Evolutionary conservation across 2,113 vertebrate genomes (phyloP).

Genomic region (Nesogale talazaci): DNA sequence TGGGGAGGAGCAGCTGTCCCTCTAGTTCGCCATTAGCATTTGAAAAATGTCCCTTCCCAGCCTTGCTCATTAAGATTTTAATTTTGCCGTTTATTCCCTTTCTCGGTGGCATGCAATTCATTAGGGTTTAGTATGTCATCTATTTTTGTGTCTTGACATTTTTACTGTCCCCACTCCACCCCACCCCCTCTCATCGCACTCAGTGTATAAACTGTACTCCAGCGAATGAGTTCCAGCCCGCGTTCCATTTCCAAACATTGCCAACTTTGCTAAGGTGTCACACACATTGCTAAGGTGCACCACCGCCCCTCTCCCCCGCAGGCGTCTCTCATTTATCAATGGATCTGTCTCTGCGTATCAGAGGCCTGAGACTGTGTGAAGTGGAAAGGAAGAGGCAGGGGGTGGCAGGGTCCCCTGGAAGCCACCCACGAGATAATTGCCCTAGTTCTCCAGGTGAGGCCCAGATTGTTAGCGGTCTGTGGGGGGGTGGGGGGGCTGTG

Average conservation of each 20-base stretch:
- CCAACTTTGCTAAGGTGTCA: constrained; percentile 18
- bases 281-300: no score
- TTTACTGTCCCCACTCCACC: constrained; percentile 68
- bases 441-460: constrained; percentile 8
- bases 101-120: constrained; percentile 77
- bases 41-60: constrained; percentile 67
- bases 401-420: neutral
- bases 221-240: constrained; percentile 72
- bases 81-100: constrained; percentile 76
- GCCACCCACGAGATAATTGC: neutral
- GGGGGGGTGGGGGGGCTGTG: neutral
- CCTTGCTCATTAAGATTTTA: constrained; percentile 77
- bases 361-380: neutral
- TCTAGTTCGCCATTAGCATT: constrained; percentile 52
- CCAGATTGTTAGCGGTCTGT: neutral
- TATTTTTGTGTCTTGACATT: constrained; percentile 76
- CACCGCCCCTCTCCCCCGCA: no score
- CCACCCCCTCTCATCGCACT: constrained; percentile 58
- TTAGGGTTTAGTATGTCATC: constrained; percentile 81
- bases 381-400: neutral
- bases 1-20: no score
- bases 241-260: constrained; percentile 64
- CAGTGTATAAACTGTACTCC: constrained; percentile 71
- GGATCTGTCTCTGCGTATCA: rapidly evolving
- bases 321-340: rapidly evolving